Percentiles rank a stretch among this genome's conserved stretches.
Conservation (phyloP, 2,888 invertebrate genomes). For the Limnephilus auricula region DNA sequence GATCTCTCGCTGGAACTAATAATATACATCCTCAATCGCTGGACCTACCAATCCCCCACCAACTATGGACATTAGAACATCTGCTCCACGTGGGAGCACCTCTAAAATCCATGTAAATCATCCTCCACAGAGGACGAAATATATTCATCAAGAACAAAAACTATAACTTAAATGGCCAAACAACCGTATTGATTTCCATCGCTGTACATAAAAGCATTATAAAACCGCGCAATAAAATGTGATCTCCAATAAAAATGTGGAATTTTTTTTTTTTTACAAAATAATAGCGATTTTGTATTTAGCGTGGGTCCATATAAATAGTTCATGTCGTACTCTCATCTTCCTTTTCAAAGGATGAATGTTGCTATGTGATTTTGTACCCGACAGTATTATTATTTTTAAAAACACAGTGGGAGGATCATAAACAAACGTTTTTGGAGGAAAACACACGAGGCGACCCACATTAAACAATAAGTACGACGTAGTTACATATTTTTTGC, state of each 20-base stretch:
- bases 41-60: neutral
- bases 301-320: neutral
- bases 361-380: neutral
- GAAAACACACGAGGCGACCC: neutral
- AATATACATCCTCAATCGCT: neutral
- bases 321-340: neutral
- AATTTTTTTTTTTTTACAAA: neutral
- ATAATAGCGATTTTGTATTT: neutral
- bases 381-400: neutral
- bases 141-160: neutral
- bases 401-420: neutral
- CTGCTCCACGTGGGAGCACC: neutral
- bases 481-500: neutral
- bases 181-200: neutral
- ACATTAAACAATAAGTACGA: neutral
- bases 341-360: neutral
- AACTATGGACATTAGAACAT: slow-evolving; percentile 2
- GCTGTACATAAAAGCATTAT: neutral
- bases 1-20: too few relatives aligned
- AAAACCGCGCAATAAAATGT: neutral
- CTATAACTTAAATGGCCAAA: neutral
- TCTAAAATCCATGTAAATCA: neutral
- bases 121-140: neutral
- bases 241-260: neutral
- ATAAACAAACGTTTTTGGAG: neutral